These are phyloP conservation scores for Sardina pilchardus DNA, from an alignment of 2,113 vertebrate genomes.

Conservation along the genomic window DNA sequence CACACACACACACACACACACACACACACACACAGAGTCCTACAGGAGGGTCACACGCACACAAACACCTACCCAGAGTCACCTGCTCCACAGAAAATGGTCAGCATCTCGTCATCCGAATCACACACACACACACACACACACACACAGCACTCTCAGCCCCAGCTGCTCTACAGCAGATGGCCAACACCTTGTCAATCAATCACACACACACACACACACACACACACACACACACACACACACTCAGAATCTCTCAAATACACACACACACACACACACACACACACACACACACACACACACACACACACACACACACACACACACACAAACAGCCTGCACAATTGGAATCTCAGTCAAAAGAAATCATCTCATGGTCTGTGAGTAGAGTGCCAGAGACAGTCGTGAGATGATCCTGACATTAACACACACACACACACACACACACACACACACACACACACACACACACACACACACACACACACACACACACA, in stretches of 20 bases:
- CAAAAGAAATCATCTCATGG: too few relatives aligned
- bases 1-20: too few relatives aligned
- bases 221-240: conserved; percentile 2
- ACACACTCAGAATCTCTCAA: background rate
- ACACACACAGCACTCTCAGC: background rate
- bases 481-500: background rate
- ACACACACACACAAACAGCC: background rate
- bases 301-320: background rate
- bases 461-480: background rate
- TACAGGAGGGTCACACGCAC: too few relatives aligned
- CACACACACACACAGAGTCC: too few relatives aligned
- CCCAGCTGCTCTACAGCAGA: background rate
- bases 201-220: conserved; percentile 1
- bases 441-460: background rate
- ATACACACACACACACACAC: background rate
- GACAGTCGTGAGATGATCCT: too few relatives aligned
- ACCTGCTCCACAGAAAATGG: too few relatives aligned
- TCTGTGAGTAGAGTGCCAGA: too few relatives aligned
- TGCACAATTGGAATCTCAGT: too few relatives aligned
- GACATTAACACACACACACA: background rate
- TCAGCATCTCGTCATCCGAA: too few relatives aligned
- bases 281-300: background rate
- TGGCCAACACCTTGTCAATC: background rate
- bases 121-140: background rate
- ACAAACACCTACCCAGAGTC: too few relatives aligned